Evolutionary conservation across 2,797 vertebrate species (phyloP), one percentile per base, ranked within the genome.

Genomic region (Babyrousa celebensis): DNA sequence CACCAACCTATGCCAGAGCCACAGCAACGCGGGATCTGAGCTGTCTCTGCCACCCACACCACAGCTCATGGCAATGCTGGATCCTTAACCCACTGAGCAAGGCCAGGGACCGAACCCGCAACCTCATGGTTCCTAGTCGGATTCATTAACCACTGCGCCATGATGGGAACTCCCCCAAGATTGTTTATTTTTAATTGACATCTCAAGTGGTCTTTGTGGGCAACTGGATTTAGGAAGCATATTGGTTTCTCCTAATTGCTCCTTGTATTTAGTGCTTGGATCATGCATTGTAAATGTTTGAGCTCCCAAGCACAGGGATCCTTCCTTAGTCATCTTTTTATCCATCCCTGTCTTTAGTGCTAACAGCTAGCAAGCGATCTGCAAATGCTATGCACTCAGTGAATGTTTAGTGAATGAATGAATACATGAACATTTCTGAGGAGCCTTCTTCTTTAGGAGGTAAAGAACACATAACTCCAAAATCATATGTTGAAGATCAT

Each of bases 391-490:
- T 3, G 23, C 7, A 40, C 29, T 87, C 74, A 60, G 3, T 75
- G 68, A 92, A 56, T 52, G 14, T 63, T 68, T 82, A 21, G 16
- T 63, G 77, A 88, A 74, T 94, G 72, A 91, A 77, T 72, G 60
- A 89, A 11, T 27, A 7, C 87, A 40, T 36, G 56, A 91, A 89
- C 32, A 80, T 88, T 91, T 89, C 63, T 17, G n/a, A 96, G 56
- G n/a, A 83, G 85, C 48, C 80, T 89, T 85, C 70, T 91, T 89
- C 83, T 89, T 92, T 78, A 67, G 63, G 56, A 85, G 17, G 29
- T 74, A 21, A 96, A 93, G 88, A 85, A 25, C 32, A 93, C 32
- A 92, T 78, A 82, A 80, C 25, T 97, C 85, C 60, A 89, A 92
- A 88, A 54, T 48, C 58, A 78, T 60, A 65, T 84, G n/a, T 80